Percentiles rank a stretch among this genome's conserved stretches.
phyloP scores from a whole-genome alignment of 1,140 invertebrate genomes.

The Anoplolepis gracilipes region DNA sequence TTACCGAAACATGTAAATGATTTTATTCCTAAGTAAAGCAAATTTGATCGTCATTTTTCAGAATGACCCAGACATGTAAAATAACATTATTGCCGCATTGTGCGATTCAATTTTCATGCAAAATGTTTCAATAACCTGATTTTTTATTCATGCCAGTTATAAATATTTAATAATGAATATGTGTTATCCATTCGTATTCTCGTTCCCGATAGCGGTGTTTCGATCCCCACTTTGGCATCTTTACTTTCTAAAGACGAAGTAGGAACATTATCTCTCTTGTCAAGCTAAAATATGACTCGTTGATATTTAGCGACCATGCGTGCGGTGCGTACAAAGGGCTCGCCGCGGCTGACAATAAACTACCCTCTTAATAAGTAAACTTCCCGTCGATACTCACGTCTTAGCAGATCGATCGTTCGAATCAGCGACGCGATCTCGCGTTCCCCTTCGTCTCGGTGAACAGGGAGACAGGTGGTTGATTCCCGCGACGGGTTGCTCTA shows the following conservation, averaged over 20 bases:
- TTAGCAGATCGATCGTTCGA: conserved; percentile 69
- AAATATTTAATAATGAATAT: conserved; percentile 29
- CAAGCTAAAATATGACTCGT: conserved; percentile 3
- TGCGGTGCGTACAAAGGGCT: conserved; percentile 1
- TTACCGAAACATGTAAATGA: background rate
- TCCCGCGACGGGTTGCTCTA: conserved; percentile 36
- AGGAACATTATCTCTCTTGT: conserved; percentile 27
- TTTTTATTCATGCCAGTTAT: background rate
- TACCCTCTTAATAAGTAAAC: background rate
- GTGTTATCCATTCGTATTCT: conserved; percentile 25
- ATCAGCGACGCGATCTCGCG: conserved; percentile 59
- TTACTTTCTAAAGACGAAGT: conserved; percentile 53
- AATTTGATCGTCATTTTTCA: background rate
- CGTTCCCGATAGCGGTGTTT: conserved; percentile 14
- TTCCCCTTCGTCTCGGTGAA: conserved; percentile 35
- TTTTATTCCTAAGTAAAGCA: background rate
- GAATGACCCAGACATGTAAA: background rate
- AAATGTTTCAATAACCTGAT: conserved; percentile 29
- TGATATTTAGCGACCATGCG: background rate
- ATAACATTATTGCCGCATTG: background rate
- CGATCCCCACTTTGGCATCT: conserved; percentile 49
- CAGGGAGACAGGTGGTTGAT: conserved; percentile 38
- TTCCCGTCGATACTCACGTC: conserved; percentile 68
- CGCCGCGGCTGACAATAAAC: background rate
- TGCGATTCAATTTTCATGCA: background rate